Conservation (phyloP, 1,140 invertebrate genomes). For the Formica exsecta region DNA sequence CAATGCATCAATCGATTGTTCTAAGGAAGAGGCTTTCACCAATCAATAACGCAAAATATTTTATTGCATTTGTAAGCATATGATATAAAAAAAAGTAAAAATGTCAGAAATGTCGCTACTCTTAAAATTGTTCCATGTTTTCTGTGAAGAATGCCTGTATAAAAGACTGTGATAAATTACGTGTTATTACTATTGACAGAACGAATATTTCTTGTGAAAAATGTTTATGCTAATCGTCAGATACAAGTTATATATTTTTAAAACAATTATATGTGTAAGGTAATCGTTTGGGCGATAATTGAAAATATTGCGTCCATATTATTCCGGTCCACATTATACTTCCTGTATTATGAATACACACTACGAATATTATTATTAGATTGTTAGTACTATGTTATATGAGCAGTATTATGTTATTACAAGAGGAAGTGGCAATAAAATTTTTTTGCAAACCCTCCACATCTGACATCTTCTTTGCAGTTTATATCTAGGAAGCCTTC, state of each 20-base stretch:
- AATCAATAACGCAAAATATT: background rate
- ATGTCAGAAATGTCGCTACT: constrained; percentile 13
- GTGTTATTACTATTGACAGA: constrained; percentile 44
- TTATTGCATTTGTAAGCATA: constrained; percentile 41
- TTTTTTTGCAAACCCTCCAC: constrained; percentile 59
- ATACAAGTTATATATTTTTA: constrained; percentile 64
- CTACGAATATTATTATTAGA: constrained; percentile 50
- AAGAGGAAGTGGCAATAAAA: constrained; percentile 71
- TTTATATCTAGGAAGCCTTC: constrained; percentile 56
- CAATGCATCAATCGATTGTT: background rate
- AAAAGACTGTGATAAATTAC: constrained; percentile 72
- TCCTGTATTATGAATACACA: constrained; percentile 59
- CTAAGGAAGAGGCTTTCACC: background rate
- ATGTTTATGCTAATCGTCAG: constrained; percentile 46
- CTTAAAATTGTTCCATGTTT: constrained; percentile 23
- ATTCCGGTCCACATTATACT: constrained; percentile 46
- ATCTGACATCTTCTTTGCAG: constrained; percentile 66
- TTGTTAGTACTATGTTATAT: constrained; percentile 56
- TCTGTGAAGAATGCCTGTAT: constrained; percentile 58
- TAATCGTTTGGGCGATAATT: constrained; percentile 50
- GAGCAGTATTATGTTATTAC: constrained; percentile 69
- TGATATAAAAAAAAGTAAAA: constrained; percentile 17
- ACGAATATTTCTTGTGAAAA: constrained; percentile 54
- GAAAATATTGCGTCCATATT: constrained; percentile 52
- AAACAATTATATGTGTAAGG: constrained; percentile 48